Percentiles rank a stretch among this genome's conserved stretches.
Conservation (phyloP, 2,113 vertebrate species). For the Brachirus orientalis region DNA sequence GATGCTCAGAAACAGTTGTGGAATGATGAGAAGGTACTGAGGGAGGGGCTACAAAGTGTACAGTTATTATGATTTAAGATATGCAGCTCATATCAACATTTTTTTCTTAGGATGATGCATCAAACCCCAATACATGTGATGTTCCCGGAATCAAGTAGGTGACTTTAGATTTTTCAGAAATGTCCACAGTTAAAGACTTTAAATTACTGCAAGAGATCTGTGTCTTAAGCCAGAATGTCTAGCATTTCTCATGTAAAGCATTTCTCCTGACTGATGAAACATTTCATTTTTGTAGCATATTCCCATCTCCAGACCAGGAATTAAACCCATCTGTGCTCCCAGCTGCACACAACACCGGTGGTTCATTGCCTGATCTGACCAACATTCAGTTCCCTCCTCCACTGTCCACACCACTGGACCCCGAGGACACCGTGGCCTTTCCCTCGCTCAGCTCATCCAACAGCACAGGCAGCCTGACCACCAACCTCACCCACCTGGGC, state of each 20-base stretch:
- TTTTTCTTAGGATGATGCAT: constrained; percentile 83
- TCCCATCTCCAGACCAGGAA: constrained; percentile 95
- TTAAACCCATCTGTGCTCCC: constrained; percentile 88
- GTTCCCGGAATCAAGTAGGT: constrained; percentile 99
- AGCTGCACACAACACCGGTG: constrained; percentile 91
- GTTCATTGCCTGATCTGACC: constrained; percentile 95
- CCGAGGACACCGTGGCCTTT: constrained; percentile 90
- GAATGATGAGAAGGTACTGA: constrained; percentile 90
- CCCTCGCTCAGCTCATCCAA: constrained; percentile 87
- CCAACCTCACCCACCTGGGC: constrained; percentile 94
- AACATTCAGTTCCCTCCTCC: constrained; percentile 99
- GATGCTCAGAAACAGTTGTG: constrained; percentile 87
- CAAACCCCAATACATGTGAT: constrained; percentile 93
- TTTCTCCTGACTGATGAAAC: constrained; percentile 8
- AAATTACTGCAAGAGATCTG: too few species aligned
- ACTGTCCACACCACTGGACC: constrained; percentile 93
- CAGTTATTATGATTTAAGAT: neutral
- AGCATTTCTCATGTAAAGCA: neutral
- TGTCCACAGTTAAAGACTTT: too few species aligned
- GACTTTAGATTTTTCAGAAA: too few species aligned
- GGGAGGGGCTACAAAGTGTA: constrained; percentile 1
- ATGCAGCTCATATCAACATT: constrained; percentile 18
- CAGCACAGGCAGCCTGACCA: constrained; percentile 90
- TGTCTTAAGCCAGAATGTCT: too few species aligned
- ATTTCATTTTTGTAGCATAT: constrained; percentile 84